Evolutionary conservation across 1,140 invertebrate species (phyloP).

Genomic region (Arion vulgaris): DNA sequence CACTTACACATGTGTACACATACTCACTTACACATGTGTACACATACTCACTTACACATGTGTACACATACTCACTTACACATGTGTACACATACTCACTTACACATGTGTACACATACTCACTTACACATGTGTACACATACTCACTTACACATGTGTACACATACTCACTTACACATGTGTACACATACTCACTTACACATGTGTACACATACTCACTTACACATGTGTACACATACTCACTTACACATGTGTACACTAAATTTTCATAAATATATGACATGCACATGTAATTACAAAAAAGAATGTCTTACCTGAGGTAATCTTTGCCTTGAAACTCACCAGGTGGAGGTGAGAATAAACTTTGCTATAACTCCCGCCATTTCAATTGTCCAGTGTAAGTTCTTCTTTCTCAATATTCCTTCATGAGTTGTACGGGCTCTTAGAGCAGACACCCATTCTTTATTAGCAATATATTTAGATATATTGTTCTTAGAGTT

Average conservation of each 20-base stretch:
- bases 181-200: too few relatives aligned
- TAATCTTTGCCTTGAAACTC: not conserved
- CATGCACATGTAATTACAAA: not conserved
- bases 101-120: too few relatives aligned
- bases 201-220: too few relatives aligned
- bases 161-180: too few relatives aligned
- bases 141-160: too few relatives aligned
- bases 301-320: not conserved
- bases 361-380: not conserved
- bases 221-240: too few relatives aligned
- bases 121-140: too few relatives aligned
- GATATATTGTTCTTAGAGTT: not conserved
- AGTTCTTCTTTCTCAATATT: not conserved
- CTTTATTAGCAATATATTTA: not conserved
- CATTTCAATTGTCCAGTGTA: constrained; percentile 17
- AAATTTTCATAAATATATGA: not conserved
- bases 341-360: not conserved
- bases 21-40: too few relatives aligned
- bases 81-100: too few relatives aligned
- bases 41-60: too few relatives aligned
- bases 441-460: not conserved
- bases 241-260: not conserved
- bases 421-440: not conserved
- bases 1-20: too few relatives aligned
- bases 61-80: too few relatives aligned